These are phyloP conservation scores for Halocynthia aurantium DNA, from an alignment of 23 tunicate genomes.

Conservation along the genomic window DNA sequence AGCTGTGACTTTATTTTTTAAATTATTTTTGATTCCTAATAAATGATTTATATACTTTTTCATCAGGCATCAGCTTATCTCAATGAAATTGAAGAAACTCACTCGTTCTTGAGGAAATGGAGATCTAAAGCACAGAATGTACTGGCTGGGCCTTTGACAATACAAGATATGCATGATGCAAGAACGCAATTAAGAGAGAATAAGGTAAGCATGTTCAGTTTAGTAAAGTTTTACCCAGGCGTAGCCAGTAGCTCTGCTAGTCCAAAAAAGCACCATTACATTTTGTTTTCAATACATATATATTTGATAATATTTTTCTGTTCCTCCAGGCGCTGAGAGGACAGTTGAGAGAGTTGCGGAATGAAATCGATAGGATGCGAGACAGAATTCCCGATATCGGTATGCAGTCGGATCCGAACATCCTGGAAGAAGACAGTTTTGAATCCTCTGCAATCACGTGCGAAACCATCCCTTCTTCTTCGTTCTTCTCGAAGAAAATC, in stretches of 20 bases:
- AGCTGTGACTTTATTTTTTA: neutral
- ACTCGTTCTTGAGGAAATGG: conserved; percentile 44
- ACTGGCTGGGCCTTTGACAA: conserved; percentile 48
- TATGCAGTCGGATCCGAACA: neutral
- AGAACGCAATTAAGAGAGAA: conserved; percentile 46
- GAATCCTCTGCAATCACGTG: neutral
- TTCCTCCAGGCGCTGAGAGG: conserved; percentile 31
- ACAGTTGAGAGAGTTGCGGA: conserved; percentile 32
- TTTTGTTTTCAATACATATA: too few relatives aligned
- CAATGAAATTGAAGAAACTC: conserved; percentile 51
- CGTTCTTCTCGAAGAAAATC: conserved; percentile 21
- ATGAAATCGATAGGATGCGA: conserved; percentile 44
- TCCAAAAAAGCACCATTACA: too few relatives aligned
- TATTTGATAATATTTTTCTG: too few relatives aligned
- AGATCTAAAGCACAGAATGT: conserved; percentile 20
- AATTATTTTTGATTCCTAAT: neutral
- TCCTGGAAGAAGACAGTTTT: conserved; percentile 25
- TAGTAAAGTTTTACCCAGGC: too few relatives aligned
- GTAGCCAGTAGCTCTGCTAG: too few relatives aligned
- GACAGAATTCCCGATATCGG: conserved; percentile 41
- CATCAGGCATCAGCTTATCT: conserved; percentile 41
- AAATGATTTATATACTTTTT: neutral
- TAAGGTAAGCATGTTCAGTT: too few relatives aligned
- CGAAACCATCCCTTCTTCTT: conserved; percentile 23
- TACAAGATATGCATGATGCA: conserved; percentile 52